These are phyloP conservation scores for Eubasilissa regina DNA, from an alignment of 1,140 invertebrate genomes.

Conservation along the genomic window DNA sequence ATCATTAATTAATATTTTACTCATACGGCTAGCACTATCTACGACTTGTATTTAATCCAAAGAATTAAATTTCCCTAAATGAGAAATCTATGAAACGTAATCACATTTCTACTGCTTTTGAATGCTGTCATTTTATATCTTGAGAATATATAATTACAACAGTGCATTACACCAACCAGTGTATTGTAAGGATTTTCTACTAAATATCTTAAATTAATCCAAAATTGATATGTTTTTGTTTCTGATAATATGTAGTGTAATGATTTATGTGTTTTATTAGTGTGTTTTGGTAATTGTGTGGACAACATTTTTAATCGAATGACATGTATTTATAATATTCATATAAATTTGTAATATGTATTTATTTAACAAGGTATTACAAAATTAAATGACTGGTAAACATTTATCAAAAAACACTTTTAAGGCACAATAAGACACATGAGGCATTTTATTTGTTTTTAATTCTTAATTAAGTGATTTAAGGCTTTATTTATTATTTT, in stretches of 20 bases:
- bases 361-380: too few relatives aligned
- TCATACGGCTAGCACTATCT: constrained; percentile 27
- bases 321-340: too few relatives aligned
- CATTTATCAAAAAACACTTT: background rate
- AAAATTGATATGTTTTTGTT: too few relatives aligned
- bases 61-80: background rate
- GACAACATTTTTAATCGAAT: too few relatives aligned
- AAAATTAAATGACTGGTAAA: too few relatives aligned
- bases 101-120: background rate
- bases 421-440: constrained; percentile 1
- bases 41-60: constrained; percentile 28
- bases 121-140: too few relatives aligned
- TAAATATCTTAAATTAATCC: too few relatives aligned
- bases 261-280: constrained; percentile 9
- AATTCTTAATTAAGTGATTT: background rate
- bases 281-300: background rate
- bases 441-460: constrained; percentile 30
- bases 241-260: background rate
- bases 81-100: background rate
- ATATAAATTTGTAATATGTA: too few relatives aligned
- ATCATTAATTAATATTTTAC: constrained; percentile 4
- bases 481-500: constrained; percentile 7
- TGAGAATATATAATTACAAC: too few relatives aligned
- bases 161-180: too few relatives aligned
- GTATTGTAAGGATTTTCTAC: too few relatives aligned